Base-by-base conservation (phyloP, 92 coral and sea anemone species). In the Porites rus region DNA sequence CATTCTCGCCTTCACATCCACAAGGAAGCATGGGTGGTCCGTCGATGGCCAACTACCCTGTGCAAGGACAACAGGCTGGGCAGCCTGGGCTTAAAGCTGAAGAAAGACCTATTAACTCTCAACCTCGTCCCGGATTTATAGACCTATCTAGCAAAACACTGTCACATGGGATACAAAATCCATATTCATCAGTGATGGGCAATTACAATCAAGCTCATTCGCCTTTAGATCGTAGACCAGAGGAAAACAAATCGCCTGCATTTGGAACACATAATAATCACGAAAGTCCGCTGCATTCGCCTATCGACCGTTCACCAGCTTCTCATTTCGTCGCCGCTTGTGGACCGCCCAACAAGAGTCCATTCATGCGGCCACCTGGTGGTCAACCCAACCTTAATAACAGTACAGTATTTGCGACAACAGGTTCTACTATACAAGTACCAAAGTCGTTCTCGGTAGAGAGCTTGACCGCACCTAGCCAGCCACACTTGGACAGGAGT, bases 381-480 rank as follows among this genome's bases (percentile, higher is more conserved):
- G 91, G 84, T 61, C 94, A 92, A 72, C 83, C 92, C 50, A 52
- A 82, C 50, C 88, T 71, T 9, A 90, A 91, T 59, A 92, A 90
- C 60, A 84, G 88, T 21, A 68, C 87, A 28, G 31, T 28, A 53
- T 86, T 74, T 68, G 83, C 88, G 2, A 76, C 92, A 7, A 63
- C 98, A 3, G 75, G 94, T 53, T 28, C 94, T 12, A 74, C 94
- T 2, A 84, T 90, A 75, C 83, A 81, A 74, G 89, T 81, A 68
- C 85, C 98, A 4, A 96, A 96, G 77, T 95, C 98, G 11, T 97
- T 97, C 73, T 97, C 99, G 16, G 98, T 97, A 50, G 99, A 97
- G 69, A 95, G 99, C 88, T 81, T 97, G 66, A 95, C 99, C 11
- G 99, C 99, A 62, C 98, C 98, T 13, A 93, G 94, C 68, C 94